Evolutionary conservation across 2,888 invertebrate species (phyloP), one percentile per base, ranked within the genome.

Genomic region (Lysandra bellargus): DNA sequence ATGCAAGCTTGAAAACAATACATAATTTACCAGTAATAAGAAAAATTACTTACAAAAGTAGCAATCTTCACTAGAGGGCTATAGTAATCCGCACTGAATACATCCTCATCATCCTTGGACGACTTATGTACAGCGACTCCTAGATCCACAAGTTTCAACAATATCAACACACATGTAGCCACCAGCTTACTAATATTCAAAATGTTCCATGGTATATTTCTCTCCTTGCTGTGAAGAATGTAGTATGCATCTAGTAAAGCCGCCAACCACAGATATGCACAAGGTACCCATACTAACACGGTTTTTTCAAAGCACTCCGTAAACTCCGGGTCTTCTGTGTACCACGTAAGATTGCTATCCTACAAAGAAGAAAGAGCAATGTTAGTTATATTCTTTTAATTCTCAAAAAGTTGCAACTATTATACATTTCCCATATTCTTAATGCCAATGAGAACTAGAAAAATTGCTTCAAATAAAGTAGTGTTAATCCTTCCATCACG

Each of bases 241-340:
- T 98, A 97, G 88, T 95, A 97, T 81, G 96, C 94, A 86, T 98
- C 98, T 83, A 98, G 92, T 61, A 96, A 92, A 5, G 97, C 95
- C 84, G 97, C 96, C 0, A 96, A 83, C 98, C 98, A 98, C 23
- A 98, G 93, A 89, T 98, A 98, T 78, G 95, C 95, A 89, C 98
- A 98, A 0, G 99, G 99, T 60, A 96, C 92, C 99, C 99, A 99
- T 78, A 98, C 95, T 49, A 99, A 91, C 1, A 97, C 96, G 0
- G 99, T 99, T 89, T 97, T 97, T 92, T 99, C 97, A 91, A 99
- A 99, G 91, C 99, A 99, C 87, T 95, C 95, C 82, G 99, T 98
- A 83, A 99, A 95, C 88, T 98, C 97, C 61, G 98, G 99, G 89
- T 96, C 95, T 7, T 96, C 94, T 30, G 98, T 97, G 86, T 97